Percentiles rank a stretch among this genome's conserved stretches.
Evolutionary conservation across 2,113 vertebrate genomes (phyloP).

Genomic region (Abramis brama): DNA sequence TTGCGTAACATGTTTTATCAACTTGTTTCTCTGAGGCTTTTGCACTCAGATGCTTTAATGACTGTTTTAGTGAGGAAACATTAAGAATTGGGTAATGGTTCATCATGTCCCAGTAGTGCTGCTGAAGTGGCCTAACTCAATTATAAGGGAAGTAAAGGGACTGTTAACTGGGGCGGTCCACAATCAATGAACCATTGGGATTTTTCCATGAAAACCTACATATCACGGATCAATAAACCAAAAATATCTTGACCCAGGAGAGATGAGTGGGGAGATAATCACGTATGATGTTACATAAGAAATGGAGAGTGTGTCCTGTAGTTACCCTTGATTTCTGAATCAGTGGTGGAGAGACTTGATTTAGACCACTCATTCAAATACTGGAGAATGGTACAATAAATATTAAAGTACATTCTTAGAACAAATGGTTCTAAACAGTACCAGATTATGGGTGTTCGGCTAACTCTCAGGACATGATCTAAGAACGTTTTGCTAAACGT

Average conservation of each 20-base stretch:
- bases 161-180: constrained; percentile 13
- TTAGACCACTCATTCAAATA: neutral
- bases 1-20: neutral
- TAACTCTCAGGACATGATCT: too few species aligned
- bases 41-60: neutral
- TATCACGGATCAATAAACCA: constrained; percentile 44
- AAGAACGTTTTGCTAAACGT: too few species aligned
- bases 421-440: neutral
- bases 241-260: constrained; percentile 53
- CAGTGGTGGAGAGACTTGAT: neutral
- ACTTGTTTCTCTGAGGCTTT: neutral
- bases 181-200: constrained; percentile 52
- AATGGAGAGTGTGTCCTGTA: neutral
- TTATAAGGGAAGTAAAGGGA: constrained; percentile 1
- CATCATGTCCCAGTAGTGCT: neutral
- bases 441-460: neutral
- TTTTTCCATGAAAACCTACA: constrained; percentile 39
- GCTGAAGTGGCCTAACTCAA: constrained; percentile 14
- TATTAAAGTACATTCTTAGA: neutral
- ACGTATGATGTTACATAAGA: constrained; percentile 56
- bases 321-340: neutral
- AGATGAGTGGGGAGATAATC: constrained; percentile 50
- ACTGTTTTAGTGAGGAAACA: neutral
- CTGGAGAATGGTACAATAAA: neutral
- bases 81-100: neutral